A percentile compares a stretch with the other conserved stretches of the same genome.
These are phyloP conservation scores for Melinopterus prodromus DNA, from an alignment of 2,888 invertebrate genomes.

Conservation along the genomic window DNA sequence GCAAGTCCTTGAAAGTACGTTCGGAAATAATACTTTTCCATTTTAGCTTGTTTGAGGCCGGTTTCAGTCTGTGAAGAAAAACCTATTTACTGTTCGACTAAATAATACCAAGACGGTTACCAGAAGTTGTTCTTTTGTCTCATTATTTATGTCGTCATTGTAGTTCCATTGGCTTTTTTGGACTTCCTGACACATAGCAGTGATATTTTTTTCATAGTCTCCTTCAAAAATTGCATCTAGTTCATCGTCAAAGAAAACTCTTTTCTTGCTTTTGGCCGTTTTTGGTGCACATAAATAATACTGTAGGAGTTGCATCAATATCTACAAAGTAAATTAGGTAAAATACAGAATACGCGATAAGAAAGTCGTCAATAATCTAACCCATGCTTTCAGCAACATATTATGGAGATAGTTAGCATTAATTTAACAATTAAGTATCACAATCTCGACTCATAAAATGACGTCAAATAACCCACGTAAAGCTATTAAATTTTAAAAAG, in stretches of 20 bases:
- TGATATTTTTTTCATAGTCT: background rate
- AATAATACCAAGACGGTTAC: background rate
- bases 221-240: background rate
- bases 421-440: too few relatives aligned
- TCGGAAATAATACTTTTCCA: background rate
- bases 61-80: background rate
- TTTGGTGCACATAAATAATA: background rate
- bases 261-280: background rate
- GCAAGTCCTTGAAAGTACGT: conserved; percentile 12
- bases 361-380: background rate
- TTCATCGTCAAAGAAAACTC: background rate
- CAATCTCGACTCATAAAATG: too few relatives aligned
- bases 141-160: background rate
- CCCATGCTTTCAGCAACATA: background rate
- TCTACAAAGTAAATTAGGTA: background rate
- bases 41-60: background rate
- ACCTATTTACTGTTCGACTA: background rate
- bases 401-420: background rate
- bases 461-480: too few relatives aligned
- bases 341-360: background rate
- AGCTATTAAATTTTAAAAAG: too few relatives aligned
- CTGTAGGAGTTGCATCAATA: background rate
- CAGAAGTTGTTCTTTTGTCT: background rate
- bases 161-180: background rate
- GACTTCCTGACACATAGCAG: background rate